Evolutionary conservation across 2,113 vertebrate species (phyloP).

Genomic region (rabbit (Oryctolagus cuniculus)): mOryCun1.1 NC_091432.1:183505501-183506000

Average conservation of each 20-base stretch:
- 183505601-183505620: too few relatives aligned
- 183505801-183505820: constrained; percentile 33
- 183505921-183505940: not conserved
- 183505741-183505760: not conserved
- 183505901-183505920: not conserved
- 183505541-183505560: too few relatives aligned
- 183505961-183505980: constrained; percentile 17
- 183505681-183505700: constrained; percentile 31
- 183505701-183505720: constrained; percentile 49
- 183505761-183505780: constrained; percentile 52
- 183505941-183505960: not conserved
- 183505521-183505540: too few relatives aligned
- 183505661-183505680: too few relatives aligned
- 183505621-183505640: too few relatives aligned
- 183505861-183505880: not conserved
- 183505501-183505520: too few relatives aligned
- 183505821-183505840: not conserved
- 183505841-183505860: constrained; percentile 9
- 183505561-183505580: too few relatives aligned
- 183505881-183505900: not conserved
- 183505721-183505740: constrained; percentile 32
- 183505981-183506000: not conserved
- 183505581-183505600: too few relatives aligned
- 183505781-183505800: constrained; percentile 51
- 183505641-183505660: too few relatives aligned